phyloP scores from a whole-genome alignment of 2,113 vertebrate genomes.

The Odontophorus gujanensis region DNA sequence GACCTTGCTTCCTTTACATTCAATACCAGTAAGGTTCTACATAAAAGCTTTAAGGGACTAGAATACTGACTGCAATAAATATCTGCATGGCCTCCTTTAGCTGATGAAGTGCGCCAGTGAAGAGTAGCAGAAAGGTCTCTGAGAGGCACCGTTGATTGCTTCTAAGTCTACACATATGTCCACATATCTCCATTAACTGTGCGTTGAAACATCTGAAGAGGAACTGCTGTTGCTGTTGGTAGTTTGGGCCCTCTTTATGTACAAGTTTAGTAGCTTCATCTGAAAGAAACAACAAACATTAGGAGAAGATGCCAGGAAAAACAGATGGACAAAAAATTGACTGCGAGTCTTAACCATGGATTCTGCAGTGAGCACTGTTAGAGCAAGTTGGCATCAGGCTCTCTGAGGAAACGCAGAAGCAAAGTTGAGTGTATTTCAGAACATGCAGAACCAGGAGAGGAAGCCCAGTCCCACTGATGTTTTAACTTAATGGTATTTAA shows the following conservation, averaged over 20 bases:
- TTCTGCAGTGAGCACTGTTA: neutral
- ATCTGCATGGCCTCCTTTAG: slow-evolving; percentile 72
- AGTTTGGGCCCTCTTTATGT: slow-evolving; percentile 96
- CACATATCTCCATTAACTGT: slow-evolving; percentile 86
- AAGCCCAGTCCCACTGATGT: neutral
- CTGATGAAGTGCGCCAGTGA: slow-evolving; percentile 64
- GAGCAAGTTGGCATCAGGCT: neutral
- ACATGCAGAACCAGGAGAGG: neutral
- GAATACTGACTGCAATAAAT: slow-evolving; percentile 88
- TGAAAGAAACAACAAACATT: slow-evolving; percentile 66
- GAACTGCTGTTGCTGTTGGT: slow-evolving; percentile 98
- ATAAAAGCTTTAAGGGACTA: slow-evolving; percentile 80
- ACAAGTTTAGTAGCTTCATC: slow-evolving; percentile 97
- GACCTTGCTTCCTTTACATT: slow-evolving; percentile 84
- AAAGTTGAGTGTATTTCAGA: neutral
- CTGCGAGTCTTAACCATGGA: accelerated
- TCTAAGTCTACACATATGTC: slow-evolving; percentile 71
- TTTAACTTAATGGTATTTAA: neutral
- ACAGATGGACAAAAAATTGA: neutral
- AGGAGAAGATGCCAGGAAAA: neutral
- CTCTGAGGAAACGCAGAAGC: neutral
- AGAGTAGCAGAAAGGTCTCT: slow-evolving; percentile 73
- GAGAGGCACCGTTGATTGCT: slow-evolving; percentile 77
- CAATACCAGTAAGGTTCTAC: slow-evolving; percentile 81
- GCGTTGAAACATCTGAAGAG: slow-evolving; percentile 95